These are phyloP conservation scores for Mesitornis unicolor DNA, from an alignment of 2,113 vertebrate genomes.

Conservation along the genomic window DNA sequence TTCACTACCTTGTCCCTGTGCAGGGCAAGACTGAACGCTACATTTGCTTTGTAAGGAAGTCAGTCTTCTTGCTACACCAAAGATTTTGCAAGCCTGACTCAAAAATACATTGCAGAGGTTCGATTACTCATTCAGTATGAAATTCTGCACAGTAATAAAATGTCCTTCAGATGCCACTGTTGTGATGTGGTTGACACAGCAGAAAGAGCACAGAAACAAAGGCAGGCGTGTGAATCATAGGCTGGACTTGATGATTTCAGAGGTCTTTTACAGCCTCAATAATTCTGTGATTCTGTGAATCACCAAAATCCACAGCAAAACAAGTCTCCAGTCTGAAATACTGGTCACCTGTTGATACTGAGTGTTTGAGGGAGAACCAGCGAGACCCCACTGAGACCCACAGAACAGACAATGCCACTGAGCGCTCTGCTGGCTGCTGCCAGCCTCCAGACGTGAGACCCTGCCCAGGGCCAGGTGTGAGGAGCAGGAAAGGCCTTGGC, in stretches of 20 bases:
- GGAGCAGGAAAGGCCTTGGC: too few species aligned
- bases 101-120: background rate
- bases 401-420: background rate
- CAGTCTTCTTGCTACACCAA: background rate
- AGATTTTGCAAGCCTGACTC: background rate
- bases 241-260: too few species aligned
- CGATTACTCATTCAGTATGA: background rate
- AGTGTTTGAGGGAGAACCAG: background rate
- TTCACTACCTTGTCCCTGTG: background rate
- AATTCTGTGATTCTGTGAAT: too few species aligned
- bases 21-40: background rate
- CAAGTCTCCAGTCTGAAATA: background rate
- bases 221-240: background rate
- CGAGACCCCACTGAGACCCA: fast-evolving
- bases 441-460: too few species aligned
- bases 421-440: too few species aligned
- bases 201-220: background rate
- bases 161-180: background rate
- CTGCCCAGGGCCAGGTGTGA: too few species aligned
- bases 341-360: background rate
- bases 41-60: background rate
- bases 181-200: background rate
- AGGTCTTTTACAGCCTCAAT: too few species aligned
- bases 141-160: background rate
- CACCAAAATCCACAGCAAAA: background rate